These are phyloP conservation scores for Apolygus lucorum DNA, from an alignment of 1,140 invertebrate species.

Conservation along the genomic window DNA sequence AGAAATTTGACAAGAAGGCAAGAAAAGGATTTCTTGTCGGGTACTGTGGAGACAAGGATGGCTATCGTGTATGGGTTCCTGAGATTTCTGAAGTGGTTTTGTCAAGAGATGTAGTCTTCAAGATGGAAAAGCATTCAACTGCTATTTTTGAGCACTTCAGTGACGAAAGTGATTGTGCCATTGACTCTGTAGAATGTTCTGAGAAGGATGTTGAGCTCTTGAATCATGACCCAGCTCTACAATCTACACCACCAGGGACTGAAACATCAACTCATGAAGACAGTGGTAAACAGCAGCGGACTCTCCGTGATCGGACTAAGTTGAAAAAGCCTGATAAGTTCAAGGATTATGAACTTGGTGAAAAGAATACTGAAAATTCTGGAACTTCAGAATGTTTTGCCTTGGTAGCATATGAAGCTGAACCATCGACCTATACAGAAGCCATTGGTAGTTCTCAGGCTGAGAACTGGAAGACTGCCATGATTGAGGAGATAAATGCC, in stretches of 20 bases:
- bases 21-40: constrained; percentile 30
- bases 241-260: too few species aligned
- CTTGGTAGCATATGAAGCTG: neutral
- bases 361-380: neutral
- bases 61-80: constrained; percentile 34
- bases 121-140: neutral
- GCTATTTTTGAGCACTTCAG: neutral
- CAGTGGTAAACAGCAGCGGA: neutral
- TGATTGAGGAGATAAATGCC: constrained; percentile 31
- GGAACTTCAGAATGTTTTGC: constrained; percentile 15
- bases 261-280: too few species aligned
- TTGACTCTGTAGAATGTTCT: neutral
- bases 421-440: constrained; percentile 12
- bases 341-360: constrained; percentile 8
- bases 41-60: constrained; percentile 33
- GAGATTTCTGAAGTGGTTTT: constrained; percentile 28
- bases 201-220: neutral
- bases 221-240: too few species aligned
- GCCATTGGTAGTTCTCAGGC: constrained; percentile 21
- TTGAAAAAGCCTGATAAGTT: neutral
- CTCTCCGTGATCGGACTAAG: neutral
- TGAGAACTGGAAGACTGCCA: constrained; percentile 31
- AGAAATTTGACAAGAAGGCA: constrained; percentile 23
- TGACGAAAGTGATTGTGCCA: neutral
- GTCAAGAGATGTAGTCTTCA: constrained; percentile 34